Evolutionary conservation across 1,140 invertebrate genomes (phyloP), one percentile per base, ranked within the genome.

Genomic region (Cheumatopsyche charites): DNA sequence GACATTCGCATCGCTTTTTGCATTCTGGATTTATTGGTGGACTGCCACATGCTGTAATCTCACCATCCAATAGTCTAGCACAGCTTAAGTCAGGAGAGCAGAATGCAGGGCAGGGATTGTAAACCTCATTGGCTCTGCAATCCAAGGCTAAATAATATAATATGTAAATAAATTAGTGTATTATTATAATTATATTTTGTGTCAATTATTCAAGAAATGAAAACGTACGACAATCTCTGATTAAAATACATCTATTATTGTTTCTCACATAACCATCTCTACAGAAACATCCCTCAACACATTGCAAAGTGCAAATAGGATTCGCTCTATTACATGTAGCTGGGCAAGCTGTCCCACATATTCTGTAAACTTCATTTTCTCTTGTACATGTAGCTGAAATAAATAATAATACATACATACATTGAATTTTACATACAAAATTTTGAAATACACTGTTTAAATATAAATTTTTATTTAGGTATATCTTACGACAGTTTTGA

Each of bases 201-300:
- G 3, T 45, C 7, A 26, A 49, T 19, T 29, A 49, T 36, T n/a
- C n/a, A n/a, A n/a, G n/a, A n/a, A n/a, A n/a, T 42, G 41, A n/a
- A 55, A 3, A 55, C 72, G 67, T 67, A 74, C 73, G 68, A 23
- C 73, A 74, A 19, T 70, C 25, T 25, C 42, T n/a, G 13, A 67
- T 62, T 19, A 42, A 26, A 61, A 74, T 68, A 43, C 73, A 74
- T 15, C 66, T 61, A 15, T 69, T 36, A 11, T 62, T 6, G 42
- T 62, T 23, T 42, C 26, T 23, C 7, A 71, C 62, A 55, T 61
- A 74, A 12, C 73, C 73, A 21, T 13, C 13, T 13, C 25, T 62
- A 29, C 73, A 74, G 21, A 45, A 49, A 23, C 65, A 67, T 52
- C 65, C 62, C 7, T 65, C 42, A 4, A 43, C 42, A 17, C 62